Evolutionary conservation across 2,797 vertebrate genomes (phyloP).

Genomic region (Spondyliosoma cantharus): DNA sequence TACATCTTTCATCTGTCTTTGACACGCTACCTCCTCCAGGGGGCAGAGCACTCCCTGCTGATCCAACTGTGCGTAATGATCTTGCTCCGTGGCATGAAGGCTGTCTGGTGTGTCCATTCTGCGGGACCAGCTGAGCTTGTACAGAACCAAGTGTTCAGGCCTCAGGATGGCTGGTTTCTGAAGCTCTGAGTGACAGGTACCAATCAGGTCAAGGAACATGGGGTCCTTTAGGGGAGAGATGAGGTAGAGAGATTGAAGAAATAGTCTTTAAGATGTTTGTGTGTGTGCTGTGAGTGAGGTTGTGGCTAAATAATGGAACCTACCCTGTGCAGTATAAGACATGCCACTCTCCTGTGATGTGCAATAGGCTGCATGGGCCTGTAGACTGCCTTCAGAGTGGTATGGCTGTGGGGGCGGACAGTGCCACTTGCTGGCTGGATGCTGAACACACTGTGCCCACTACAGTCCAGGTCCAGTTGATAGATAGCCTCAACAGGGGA

Average conservation of each 20-base stretch:
- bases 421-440: constrained; percentile 85
- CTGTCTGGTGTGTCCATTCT: constrained; percentile 85
- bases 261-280: neutral
- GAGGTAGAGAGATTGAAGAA: neutral
- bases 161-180: constrained; percentile 84
- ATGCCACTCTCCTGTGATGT: constrained; percentile 88
- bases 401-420: constrained; percentile 78
- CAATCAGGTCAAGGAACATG: constrained; percentile 91
- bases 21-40: constrained; percentile 59
- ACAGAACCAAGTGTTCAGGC: constrained; percentile 85
- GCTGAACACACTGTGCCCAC: constrained; percentile 89
- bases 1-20: neutral
- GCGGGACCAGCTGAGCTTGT: constrained; percentile 79
- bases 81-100: constrained; percentile 78
- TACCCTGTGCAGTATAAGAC: constrained; percentile 93
- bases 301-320: constrained; percentile 14
- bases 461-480: constrained; percentile 89
- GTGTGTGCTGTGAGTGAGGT: neutral
- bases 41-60: constrained; percentile 76
- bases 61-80: constrained; percentile 79
- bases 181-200: constrained; percentile 90
- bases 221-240: constrained; percentile 84
- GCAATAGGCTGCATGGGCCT: constrained; percentile 84
- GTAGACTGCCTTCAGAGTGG: constrained; percentile 84
- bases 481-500: constrained; percentile 85